These are phyloP conservation scores for Centropyge bicolor DNA, from an alignment of 2,797 vertebrate genomes.

Conservation along the genomic window DNA sequence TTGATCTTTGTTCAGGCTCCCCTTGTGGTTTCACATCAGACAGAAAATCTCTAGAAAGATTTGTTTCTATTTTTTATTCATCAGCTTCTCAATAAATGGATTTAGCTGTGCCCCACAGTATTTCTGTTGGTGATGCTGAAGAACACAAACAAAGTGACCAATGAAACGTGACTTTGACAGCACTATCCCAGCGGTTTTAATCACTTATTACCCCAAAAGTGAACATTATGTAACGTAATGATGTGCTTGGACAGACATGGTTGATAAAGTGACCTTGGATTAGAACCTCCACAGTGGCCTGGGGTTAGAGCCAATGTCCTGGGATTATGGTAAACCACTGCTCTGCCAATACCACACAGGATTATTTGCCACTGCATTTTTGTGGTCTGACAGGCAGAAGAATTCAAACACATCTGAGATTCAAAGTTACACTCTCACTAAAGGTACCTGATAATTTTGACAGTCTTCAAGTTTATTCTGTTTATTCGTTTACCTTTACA, in stretches of 20 bases:
- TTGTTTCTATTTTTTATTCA: slow-evolving; percentile 56
- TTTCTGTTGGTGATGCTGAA: slow-evolving; percentile 6
- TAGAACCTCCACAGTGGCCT: slow-evolving; percentile 56
- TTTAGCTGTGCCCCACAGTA: slow-evolving; percentile 6
- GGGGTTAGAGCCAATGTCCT: slow-evolving; percentile 52
- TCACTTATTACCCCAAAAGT: slow-evolving; percentile 32
- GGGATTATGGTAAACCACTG: slow-evolving; percentile 72
- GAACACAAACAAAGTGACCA: slow-evolving; percentile 10
- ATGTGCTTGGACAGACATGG: slow-evolving; percentile 12
- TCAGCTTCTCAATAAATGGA: slow-evolving; percentile 26
- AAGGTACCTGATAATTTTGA: neutral
- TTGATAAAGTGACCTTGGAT: slow-evolving; percentile 73
- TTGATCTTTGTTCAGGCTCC: slow-evolving; percentile 46
- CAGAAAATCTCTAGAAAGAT: slow-evolving; percentile 45
- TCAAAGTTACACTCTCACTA: neutral
- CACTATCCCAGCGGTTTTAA: slow-evolving; percentile 11
- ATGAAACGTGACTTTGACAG: neutral
- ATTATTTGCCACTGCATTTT: slow-evolving; percentile 63
- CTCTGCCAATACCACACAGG: slow-evolving; percentile 54
- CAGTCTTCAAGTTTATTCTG: neutral
- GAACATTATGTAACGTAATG: slow-evolving; percentile 51
- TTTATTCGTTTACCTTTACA: neutral
- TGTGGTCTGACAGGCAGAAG: slow-evolving; percentile 29
- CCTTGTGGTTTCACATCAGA: slow-evolving; percentile 42
- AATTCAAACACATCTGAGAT: slow-evolving; percentile 31